Evolutionary conservation across 1,140 invertebrate genomes (phyloP), one percentile per base, ranked within the genome.

Genomic region (Metopolophium dirhodum): DNA sequence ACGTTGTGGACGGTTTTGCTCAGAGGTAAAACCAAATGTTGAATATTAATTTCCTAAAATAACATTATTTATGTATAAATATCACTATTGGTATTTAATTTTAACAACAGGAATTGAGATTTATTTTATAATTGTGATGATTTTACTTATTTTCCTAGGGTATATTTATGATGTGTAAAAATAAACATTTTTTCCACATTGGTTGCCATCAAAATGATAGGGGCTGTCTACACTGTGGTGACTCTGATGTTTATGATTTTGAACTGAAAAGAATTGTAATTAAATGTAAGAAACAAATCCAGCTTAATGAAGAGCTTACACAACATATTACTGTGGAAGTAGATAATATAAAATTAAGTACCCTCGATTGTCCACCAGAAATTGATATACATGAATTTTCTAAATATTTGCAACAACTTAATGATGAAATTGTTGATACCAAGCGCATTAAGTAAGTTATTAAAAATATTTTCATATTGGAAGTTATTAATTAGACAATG

Each of bases 1-100:
- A 1, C 97, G 97, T 1, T 99, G 98, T 95, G 98, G 98, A 14
- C 95, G 98, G 35, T 99, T 98, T 95, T 99, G 98, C 95, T 97
- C 98, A 51, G 98, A 99, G 96, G 98, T 97, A 95, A 95, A 41
- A 23, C 41, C 14, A 41, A 37, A 35, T 57, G 22, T n/a, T 86
- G 9, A 61, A 61, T 87, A 82, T 49, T 82, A 82, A 82, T 91
- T 82, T 41, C 30, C 18, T 77, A 4, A 9, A 35, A 37, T n/a
- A 51, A 37, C n/a, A 88, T 35, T 37, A n/a, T 87, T 47, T 49
- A 18, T 22, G 26, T 87, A 37, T 89, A 23, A 88, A 35, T 35
- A 35, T 20, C 0, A 51, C 2, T 26, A 22, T 88, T 1, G 8
- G n/a, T 47, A 49, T 49, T 35, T 88, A 35, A 35, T 88, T 87